These are phyloP conservation scores for Ennomos quercinarius DNA, from an alignment of 2,888 invertebrate genomes.

Conservation along the genomic window DNA sequence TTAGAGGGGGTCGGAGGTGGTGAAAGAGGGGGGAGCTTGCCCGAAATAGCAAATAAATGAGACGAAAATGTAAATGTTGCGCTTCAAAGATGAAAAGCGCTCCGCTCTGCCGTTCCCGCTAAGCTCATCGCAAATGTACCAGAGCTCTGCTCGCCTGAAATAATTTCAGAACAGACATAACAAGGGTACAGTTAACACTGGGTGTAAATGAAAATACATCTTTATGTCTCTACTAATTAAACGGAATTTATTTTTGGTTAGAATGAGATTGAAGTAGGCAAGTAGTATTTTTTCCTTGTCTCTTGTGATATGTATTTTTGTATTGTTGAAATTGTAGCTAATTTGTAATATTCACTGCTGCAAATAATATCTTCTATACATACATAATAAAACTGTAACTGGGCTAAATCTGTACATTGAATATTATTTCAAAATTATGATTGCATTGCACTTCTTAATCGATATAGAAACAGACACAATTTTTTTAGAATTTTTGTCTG, in stretches of 20 bases:
- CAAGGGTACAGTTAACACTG: slow-evolving; percentile 51
- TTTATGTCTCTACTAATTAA: slow-evolving; percentile 52
- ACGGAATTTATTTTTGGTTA: slow-evolving; percentile 39
- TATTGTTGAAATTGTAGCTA: not conserved
- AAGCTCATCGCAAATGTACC: slow-evolving; percentile 84
- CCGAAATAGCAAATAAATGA: slow-evolving; percentile 86
- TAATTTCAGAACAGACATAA: slow-evolving; percentile 80
- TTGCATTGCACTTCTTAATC: too few species aligned
- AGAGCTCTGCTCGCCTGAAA: slow-evolving; percentile 80
- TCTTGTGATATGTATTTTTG: not conserved
- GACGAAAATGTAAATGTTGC: slow-evolving; percentile 86
- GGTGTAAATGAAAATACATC: slow-evolving; percentile 50
- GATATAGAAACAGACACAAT: too few species aligned
- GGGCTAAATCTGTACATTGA: too few species aligned
- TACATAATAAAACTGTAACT: too few species aligned
- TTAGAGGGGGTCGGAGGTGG: slow-evolving; percentile 51
- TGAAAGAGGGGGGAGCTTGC: slow-evolving; percentile 64
- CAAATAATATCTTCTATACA: too few species aligned
- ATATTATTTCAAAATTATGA: too few species aligned
- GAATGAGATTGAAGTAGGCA: slow-evolving; percentile 9
- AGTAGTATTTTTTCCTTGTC: slow-evolving; percentile 1
- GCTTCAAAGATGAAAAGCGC: slow-evolving; percentile 85
- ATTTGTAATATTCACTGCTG: too few species aligned
- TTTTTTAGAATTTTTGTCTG: too few species aligned
- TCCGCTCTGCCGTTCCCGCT: slow-evolving; percentile 79